Conservation (phyloP, 2,888 invertebrate genomes). For the Laspeyria flexula region DNA sequence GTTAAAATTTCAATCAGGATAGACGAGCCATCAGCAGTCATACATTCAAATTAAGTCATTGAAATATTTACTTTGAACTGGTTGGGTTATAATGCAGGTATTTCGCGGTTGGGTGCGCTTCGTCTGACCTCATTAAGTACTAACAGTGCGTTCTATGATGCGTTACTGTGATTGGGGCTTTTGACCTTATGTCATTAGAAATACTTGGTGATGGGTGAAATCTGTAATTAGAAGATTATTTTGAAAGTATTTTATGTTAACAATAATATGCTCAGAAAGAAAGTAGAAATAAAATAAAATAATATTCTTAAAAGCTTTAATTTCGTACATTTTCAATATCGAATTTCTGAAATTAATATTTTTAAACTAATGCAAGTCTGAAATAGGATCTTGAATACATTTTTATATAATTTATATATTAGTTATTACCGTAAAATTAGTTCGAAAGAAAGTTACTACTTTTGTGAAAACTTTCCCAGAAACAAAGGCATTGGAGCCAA, state of each 20-base stretch:
- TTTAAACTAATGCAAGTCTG: too few species aligned
- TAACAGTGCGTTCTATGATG: constrained; percentile 53
- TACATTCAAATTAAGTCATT: constrained; percentile 64
- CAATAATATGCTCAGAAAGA: background rate
- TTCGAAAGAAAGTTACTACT: background rate
- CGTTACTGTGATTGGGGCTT: constrained; percentile 49
- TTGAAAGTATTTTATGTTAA: background rate
- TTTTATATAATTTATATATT: too few species aligned
- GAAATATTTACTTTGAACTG: constrained; percentile 46
- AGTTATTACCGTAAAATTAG: too few species aligned
- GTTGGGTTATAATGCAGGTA: constrained; percentile 50
- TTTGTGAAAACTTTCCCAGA: background rate
- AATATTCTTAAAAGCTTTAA: too few species aligned
- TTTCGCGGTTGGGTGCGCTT: constrained; percentile 63
- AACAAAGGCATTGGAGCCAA: constrained; percentile 3
- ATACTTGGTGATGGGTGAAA: background rate
- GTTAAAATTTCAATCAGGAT: constrained; percentile 36
- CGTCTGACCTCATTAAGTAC: constrained; percentile 54
- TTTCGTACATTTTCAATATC: too few species aligned
- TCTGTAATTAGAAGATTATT: background rate
- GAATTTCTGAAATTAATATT: too few species aligned
- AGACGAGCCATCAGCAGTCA: constrained; percentile 15
- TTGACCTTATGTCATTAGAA: constrained; percentile 37
- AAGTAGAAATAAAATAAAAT: too few species aligned
- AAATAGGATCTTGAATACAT: too few species aligned